phyloP scores from a whole-genome alignment of 2,888 invertebrate species.

The Eupeodes luniger region DNA sequence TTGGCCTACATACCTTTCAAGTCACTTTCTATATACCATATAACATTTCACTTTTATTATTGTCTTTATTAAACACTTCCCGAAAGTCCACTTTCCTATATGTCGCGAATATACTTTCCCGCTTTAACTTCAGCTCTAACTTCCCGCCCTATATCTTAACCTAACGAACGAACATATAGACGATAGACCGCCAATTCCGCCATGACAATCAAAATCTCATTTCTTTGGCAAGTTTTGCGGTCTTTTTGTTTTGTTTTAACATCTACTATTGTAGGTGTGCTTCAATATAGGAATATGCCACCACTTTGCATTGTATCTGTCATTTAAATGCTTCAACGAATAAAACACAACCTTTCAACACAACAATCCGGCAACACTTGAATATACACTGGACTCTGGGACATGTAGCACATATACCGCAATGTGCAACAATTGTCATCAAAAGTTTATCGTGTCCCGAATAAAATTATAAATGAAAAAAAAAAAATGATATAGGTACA shows the following conservation, averaged over 20 bases:
- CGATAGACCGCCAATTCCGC: not conserved
- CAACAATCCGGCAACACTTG: conserved; percentile 41
- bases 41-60: conserved; percentile 24
- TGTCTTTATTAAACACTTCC: conserved; percentile 14
- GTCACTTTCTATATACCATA: conserved; percentile 7
- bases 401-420: conserved; percentile 6
- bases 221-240: conserved; percentile 26
- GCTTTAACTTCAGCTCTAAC: not conserved
- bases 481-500: not conserved
- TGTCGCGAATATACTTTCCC: not conserved
- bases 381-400: conserved; percentile 20
- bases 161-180: not conserved
- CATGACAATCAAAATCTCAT: conserved; percentile 53
- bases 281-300: conserved; percentile 71
- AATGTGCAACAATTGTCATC: conserved; percentile 72
- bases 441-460: conserved; percentile 69
- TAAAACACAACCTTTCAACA: conserved; percentile 71
- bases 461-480: conserved; percentile 9
- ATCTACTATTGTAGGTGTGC: conserved; percentile 73
- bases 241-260: conserved; percentile 20
- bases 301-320: conserved; percentile 75
- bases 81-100: conserved; percentile 18
- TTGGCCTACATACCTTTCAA: conserved; percentile 3
- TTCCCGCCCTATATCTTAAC: not conserved
- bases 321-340: conserved; percentile 67